Evolutionary conservation across 2,888 invertebrate species (phyloP), one percentile per base, ranked within the genome.

Genomic region (Platypus cylindrus): DNA sequence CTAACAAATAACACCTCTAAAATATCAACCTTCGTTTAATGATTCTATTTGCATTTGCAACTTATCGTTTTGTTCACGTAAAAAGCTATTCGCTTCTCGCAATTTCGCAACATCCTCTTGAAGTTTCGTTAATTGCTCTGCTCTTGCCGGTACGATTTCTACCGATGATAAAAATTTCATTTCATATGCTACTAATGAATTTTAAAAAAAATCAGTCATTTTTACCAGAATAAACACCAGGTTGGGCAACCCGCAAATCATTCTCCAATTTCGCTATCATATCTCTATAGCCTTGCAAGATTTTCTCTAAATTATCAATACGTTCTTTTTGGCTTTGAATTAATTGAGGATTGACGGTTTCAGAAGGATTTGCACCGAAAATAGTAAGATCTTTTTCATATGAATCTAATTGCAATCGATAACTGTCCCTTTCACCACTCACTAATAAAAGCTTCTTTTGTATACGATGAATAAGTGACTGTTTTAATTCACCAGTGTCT

Each of bases 341-440:
- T 38, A 58, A 53, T 25, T 39, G 49, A 4, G 45, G 36, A 3
- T 37, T 38, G 17, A 44, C 43, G 4, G 46, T 43, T 20, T 59
- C 56, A 26, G 26, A 17, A 18, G 24, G 17, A 5, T 43, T 36
- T 4, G 46, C 40, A 15, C 41, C 28, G 30, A 37, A 46, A 34
- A 69, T 64, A 1, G 83, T 79, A 43, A 82, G 60, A 63, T 87
- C 87, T 53, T 79, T 80, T 61, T 87, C 86, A 52, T 83, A 85
- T 33, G 79, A 75, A 52, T 86, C 85, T 28, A 87, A 58, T 48
- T 86, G 75, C 39, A 75, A 73, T 18, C 83, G 73, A 50, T 85
- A 83, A 52, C 82, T 84, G 51, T 87, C 86, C 15, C 87, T 67
- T 56, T 87, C 87, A 20, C 79, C 68, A 8, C 62, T 65, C 2